Percentiles rank a stretch among this genome's conserved stretches.
These are phyloP conservation scores for Helobdella robusta DNA, from an alignment of 2,888 invertebrate species.

Conservation along the genomic window DNA sequence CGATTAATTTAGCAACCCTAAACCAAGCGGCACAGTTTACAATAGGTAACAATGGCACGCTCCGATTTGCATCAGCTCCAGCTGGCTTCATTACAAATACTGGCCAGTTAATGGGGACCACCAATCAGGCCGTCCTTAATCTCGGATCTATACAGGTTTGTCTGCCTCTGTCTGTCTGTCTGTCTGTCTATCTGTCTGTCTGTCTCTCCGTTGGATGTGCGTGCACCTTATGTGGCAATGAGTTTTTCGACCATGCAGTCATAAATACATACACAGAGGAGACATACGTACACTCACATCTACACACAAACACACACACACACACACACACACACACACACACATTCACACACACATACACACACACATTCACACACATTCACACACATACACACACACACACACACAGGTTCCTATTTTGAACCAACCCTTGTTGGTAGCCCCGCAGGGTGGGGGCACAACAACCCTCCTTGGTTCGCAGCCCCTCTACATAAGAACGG, in stretches of 20 bases:
- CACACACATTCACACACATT: too few relatives aligned
- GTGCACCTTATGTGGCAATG: too few relatives aligned
- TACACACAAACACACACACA: not conserved
- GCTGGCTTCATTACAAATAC: conserved; percentile 28
- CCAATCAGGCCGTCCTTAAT: conserved; percentile 41
- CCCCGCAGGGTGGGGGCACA: conserved; percentile 33
- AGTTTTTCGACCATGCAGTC: too few relatives aligned
- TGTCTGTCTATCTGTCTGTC: too few relatives aligned
- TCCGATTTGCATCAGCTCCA: conserved; percentile 29
- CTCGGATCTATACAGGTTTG: conserved; percentile 31
- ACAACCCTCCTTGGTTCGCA: conserved; percentile 41
- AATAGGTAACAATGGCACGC: conserved; percentile 27
- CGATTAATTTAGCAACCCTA: conserved; percentile 7
- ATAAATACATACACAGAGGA: too few relatives aligned
- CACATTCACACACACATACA: too few relatives aligned
- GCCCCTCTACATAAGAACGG: conserved; percentile 43
- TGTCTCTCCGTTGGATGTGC: too few relatives aligned
- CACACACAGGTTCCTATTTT: conserved; percentile 40
- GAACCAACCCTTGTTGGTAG: conserved; percentile 39
- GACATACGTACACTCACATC: too few relatives aligned
- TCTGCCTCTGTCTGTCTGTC: not conserved
- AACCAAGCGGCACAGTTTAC: conserved; percentile 8
- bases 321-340: not conserved
- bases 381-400: too few relatives aligned
- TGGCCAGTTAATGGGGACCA: conserved; percentile 30